These are phyloP conservation scores for Hucho hucho DNA, from an alignment of 2,113 vertebrate genomes.

Conservation along the genomic window DNA sequence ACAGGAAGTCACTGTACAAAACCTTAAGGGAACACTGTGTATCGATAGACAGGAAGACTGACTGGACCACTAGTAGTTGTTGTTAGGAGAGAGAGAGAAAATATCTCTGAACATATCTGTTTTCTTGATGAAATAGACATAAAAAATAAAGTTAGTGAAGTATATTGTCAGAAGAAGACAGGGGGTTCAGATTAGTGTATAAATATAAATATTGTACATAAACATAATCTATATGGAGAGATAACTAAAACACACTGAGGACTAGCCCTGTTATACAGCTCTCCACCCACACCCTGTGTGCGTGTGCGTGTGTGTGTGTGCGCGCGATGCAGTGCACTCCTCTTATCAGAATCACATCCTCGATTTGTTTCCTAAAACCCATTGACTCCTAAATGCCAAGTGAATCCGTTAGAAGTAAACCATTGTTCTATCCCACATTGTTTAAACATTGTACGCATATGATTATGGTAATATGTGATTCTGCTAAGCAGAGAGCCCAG, in stretches of 20 bases:
- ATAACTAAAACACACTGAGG: conserved; percentile 72
- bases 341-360: neutral
- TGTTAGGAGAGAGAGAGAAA: conserved; percentile 60
- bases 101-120: conserved; percentile 54
- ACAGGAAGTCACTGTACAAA: no score
- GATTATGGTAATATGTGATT: no score
- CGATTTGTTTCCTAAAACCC: no score
- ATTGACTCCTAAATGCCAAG: no score
- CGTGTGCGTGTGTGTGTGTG: conserved; percentile 52
- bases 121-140: conserved; percentile 88
- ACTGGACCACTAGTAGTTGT: conserved; percentile 85
- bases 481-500: no score
- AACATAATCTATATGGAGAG: conserved; percentile 91
- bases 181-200: conserved; percentile 66
- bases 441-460: no score
- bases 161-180: conserved; percentile 38
- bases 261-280: conserved; percentile 86
- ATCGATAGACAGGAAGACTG: conserved; percentile 35
- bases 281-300: conserved; percentile 83
- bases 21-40: no score
- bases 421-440: no score
- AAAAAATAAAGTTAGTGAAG: conserved; percentile 76
- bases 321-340: neutral
- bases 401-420: no score
- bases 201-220: conserved; percentile 82